Percentiles rank a stretch among this genome's conserved stretches.
Evolutionary conservation across 2,888 invertebrate genomes (phyloP).

Genomic region (Cylindroiulus punctatus): DNA sequence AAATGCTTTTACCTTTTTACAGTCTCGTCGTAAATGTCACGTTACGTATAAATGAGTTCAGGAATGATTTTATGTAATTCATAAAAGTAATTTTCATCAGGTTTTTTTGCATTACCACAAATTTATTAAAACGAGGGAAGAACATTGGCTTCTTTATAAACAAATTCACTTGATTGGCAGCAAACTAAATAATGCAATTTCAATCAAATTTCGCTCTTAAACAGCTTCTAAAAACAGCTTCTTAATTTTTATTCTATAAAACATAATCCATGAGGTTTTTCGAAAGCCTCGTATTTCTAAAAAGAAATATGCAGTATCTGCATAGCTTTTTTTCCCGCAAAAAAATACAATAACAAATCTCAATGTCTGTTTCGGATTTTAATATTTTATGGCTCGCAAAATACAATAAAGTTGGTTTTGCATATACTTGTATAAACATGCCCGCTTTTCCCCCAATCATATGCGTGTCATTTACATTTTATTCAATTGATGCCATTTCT

Average conservation of each 20-base stretch:
- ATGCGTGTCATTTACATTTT: conserved; percentile 39
- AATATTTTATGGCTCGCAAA: conserved; percentile 15
- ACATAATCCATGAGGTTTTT: neutral
- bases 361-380: neutral
- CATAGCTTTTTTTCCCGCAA: neutral
- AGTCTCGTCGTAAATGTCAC: too few species aligned
- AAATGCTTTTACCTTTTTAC: too few species aligned
- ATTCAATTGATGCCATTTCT: neutral
- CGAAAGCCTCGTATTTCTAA: neutral
- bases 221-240: neutral
- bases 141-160: neutral
- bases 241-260: neutral
- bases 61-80: too few species aligned
- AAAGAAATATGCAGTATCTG: neutral
- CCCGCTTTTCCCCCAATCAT: neutral
- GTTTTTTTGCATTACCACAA: too few species aligned
- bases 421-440: neutral
- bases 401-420: neutral
- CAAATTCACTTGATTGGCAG: too few species aligned
- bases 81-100: too few species aligned
- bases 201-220: neutral
- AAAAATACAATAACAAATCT: neutral
- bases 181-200: neutral
- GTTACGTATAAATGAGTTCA: too few species aligned
- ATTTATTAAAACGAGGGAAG: neutral